Evolutionary conservation across 2,797 vertebrate genomes (phyloP).

Genomic region (Helicolenus hilgendorfi): DNA sequence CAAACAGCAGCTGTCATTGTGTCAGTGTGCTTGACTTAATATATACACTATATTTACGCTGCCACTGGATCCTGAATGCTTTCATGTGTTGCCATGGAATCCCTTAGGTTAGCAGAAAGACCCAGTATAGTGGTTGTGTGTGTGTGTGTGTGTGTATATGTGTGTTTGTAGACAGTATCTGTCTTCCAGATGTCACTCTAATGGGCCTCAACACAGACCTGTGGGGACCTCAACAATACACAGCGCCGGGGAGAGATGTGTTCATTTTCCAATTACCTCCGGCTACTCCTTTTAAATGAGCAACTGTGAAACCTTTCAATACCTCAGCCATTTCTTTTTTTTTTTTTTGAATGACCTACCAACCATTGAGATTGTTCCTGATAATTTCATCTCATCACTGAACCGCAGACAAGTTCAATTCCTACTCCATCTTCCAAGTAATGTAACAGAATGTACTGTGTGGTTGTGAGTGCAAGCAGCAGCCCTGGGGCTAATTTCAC

Average conservation of each 20-base stretch:
- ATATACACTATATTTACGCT: constrained; percentile 33
- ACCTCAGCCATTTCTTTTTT: neutral
- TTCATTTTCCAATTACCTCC: constrained; percentile 71
- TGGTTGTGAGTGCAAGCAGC: neutral
- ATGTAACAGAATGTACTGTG: neutral
- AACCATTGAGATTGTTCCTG: constrained; percentile 16
- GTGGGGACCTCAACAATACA: constrained; percentile 47
- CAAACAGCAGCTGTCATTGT: too few relatives aligned
- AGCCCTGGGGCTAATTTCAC: neutral
- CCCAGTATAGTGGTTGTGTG: constrained; percentile 35
- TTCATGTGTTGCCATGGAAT: constrained; percentile 60
- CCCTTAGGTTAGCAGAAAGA: constrained; percentile 57
- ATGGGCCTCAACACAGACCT: constrained; percentile 64
- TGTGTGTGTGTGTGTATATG: constrained; percentile 9
- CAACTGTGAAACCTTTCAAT: constrained; percentile 33
- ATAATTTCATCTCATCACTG: constrained; percentile 13
- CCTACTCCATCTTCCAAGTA: neutral
- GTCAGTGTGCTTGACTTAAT: neutral
- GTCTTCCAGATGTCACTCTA: constrained; percentile 80
- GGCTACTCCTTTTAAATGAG: constrained; percentile 52
- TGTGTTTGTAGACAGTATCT: constrained; percentile 47
- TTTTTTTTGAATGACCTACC: constrained; percentile 5
- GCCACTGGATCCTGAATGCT: constrained; percentile 29
- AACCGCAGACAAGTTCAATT: neutral
- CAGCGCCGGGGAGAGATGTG: constrained; percentile 38